Conservation (phyloP, 2,888 invertebrate species). For the Cartodere bifasciata region DNA sequence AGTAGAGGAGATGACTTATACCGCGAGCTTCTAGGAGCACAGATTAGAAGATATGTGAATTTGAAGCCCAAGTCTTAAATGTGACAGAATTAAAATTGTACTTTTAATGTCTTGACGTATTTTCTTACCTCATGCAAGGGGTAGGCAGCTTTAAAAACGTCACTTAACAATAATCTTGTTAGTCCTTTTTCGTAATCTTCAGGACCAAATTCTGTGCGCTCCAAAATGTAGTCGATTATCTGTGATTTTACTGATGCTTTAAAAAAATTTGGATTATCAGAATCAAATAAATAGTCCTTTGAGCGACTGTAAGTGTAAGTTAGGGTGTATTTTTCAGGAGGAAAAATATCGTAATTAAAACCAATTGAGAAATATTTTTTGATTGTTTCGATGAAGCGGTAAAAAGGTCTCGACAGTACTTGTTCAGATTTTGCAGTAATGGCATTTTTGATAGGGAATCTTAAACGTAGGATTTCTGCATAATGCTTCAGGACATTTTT, state of each 20-base stretch:
- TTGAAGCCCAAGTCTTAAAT: too few relatives aligned
- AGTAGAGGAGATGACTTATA: too few relatives aligned
- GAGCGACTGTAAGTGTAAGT: neutral
- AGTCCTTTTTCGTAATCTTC: conserved; percentile 1
- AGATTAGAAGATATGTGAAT: too few relatives aligned
- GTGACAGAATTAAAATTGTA: too few relatives aligned
- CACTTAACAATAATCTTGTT: neutral
- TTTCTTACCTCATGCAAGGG: conserved; percentile 24
- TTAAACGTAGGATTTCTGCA: conserved; percentile 1
- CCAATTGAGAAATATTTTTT: too few relatives aligned
- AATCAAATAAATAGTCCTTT: neutral
- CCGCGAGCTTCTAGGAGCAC: too few relatives aligned
- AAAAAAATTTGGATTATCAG: conserved; percentile 1
- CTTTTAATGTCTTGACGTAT: too few relatives aligned
- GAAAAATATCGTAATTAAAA: too few relatives aligned
- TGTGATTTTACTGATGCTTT: neutral
- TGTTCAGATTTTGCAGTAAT: too few relatives aligned
- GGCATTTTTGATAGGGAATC: neutral
- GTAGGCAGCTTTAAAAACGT: conserved; percentile 1
- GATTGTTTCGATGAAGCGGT: too few relatives aligned
- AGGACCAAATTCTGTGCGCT: neutral
- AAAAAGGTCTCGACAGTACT: too few relatives aligned
- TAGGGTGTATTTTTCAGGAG: neutral
- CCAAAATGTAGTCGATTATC: neutral
- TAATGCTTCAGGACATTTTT: neutral